Percentiles rank a stretch among this genome's conserved stretches.
Conservation (phyloP, 1,140 invertebrate species). For the Bicyclus anynana region DNA sequence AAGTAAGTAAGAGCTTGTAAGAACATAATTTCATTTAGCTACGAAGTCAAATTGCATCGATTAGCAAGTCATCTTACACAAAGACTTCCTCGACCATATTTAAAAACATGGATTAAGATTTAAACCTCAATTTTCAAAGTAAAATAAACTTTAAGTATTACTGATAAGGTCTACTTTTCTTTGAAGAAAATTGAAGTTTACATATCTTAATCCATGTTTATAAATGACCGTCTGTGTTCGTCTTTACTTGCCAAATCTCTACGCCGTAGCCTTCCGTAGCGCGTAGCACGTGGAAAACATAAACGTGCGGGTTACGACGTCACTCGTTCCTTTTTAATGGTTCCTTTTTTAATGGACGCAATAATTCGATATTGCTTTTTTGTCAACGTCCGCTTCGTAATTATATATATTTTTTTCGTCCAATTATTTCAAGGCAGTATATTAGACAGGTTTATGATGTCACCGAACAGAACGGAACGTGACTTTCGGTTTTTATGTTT, state of each 20-base stretch:
- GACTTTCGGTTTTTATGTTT: background rate
- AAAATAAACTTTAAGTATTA: too few species aligned
- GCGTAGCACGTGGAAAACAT: conserved; percentile 48
- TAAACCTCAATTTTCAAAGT: too few species aligned
- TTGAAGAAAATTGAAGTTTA: too few species aligned
- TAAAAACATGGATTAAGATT: too few species aligned
- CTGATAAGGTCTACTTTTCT: too few species aligned
- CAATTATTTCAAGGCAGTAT: background rate
- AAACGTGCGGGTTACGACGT: conserved; percentile 22
- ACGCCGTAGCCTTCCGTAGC: conserved; percentile 22
- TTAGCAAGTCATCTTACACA: too few species aligned
- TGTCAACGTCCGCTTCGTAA: background rate
- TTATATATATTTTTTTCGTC: background rate
- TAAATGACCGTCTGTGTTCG: too few species aligned
- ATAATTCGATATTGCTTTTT: conserved; percentile 7
- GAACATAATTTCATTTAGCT: too few species aligned
- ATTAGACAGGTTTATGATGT: background rate
- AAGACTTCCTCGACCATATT: too few species aligned
- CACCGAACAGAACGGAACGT: background rate
- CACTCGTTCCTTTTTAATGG: conserved; percentile 2
- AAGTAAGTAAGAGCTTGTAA: too few species aligned
- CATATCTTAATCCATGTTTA: too few species aligned
- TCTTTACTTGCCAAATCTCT: background rate
- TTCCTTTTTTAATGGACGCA: background rate
- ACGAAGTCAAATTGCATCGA: too few species aligned